Percentiles rank a stretch among this genome's conserved stretches.
These are phyloP conservation scores for Odontocerum albicorne DNA, from an alignment of 2,888 invertebrate genomes.

Conservation along the genomic window DNA sequence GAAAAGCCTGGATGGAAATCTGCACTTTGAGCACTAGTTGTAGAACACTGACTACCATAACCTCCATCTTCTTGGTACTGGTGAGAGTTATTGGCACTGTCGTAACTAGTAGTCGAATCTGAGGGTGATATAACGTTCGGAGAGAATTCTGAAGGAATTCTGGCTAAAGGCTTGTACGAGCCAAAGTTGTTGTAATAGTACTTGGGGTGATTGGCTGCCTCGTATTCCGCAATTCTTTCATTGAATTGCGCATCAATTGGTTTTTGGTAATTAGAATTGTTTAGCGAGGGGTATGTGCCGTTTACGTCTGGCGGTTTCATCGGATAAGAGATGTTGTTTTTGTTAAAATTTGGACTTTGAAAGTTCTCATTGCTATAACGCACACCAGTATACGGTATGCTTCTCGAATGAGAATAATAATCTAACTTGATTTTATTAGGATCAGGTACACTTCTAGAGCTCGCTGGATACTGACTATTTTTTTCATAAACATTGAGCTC, in stretches of 20 bases:
- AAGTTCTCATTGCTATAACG: constrained; percentile 14
- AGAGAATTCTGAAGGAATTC: constrained; percentile 50
- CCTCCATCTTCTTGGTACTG: constrained; percentile 54
- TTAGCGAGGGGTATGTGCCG: constrained; percentile 5
- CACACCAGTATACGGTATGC: constrained; percentile 22
- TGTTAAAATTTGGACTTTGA: constrained; percentile 13
- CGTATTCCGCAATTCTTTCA: constrained; percentile 22
- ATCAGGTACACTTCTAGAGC: constrained; percentile 19
- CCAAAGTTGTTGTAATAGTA: constrained; percentile 35
- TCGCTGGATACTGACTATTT: constrained; percentile 11
- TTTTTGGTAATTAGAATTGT: constrained; percentile 19
- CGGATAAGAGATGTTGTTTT: constrained; percentile 16
- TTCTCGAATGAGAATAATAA: constrained; percentile 25
- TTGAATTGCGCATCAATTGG: constrained; percentile 15
- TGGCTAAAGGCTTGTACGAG: constrained; percentile 43
- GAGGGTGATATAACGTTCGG: constrained; percentile 51
- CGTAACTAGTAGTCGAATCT: constrained; percentile 52
- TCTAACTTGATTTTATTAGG: constrained; percentile 19
- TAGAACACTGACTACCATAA: constrained; percentile 55
- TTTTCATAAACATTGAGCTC: constrained; percentile 18
- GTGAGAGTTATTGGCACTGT: constrained; percentile 43
- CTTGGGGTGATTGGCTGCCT: constrained; percentile 17
- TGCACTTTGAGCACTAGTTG: constrained; percentile 50
- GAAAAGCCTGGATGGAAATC: constrained; percentile 39
- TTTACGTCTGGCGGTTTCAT: constrained; percentile 23